phyloP scores from a whole-genome alignment of 1,140 invertebrate genomes.

The Apis cerana region DNA sequence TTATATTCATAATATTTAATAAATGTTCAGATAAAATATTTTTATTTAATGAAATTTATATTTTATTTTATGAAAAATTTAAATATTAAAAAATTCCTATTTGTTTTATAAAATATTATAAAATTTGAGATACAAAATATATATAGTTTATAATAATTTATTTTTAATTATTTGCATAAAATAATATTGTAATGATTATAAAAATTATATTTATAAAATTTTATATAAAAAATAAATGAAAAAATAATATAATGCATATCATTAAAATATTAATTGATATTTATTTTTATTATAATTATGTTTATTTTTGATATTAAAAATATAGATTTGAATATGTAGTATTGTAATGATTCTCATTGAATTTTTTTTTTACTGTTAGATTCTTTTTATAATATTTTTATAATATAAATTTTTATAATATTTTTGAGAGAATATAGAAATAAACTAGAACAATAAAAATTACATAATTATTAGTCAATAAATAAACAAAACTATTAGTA shows the following conservation, averaged over 20 bases:
- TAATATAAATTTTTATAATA: neutral
- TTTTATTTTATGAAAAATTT: neutral
- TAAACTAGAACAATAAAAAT: neutral
- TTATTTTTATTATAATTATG: constrained; percentile 82
- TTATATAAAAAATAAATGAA: neutral
- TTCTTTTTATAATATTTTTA: neutral
- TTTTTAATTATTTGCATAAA: neutral
- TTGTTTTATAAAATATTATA: neutral
- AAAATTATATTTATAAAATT: neutral
- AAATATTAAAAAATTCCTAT: neutral
- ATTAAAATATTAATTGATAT: constrained; percentile 89
- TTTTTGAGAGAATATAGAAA: neutral
- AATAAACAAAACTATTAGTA: neutral
- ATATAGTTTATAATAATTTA: neutral
- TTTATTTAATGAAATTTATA: neutral
- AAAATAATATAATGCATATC: constrained; percentile 85
- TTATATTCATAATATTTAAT: neutral
- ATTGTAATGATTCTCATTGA: neutral
- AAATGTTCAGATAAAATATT: neutral
- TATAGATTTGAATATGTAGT: constrained; percentile 83
- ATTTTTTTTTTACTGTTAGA: neutral
- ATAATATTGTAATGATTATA: neutral
- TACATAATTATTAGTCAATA: neutral
- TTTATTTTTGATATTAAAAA: constrained; percentile 69
- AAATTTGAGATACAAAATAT: neutral